Conservation (phyloP, 2,113 vertebrate genomes). For the Antechinus flavipes region DNA sequence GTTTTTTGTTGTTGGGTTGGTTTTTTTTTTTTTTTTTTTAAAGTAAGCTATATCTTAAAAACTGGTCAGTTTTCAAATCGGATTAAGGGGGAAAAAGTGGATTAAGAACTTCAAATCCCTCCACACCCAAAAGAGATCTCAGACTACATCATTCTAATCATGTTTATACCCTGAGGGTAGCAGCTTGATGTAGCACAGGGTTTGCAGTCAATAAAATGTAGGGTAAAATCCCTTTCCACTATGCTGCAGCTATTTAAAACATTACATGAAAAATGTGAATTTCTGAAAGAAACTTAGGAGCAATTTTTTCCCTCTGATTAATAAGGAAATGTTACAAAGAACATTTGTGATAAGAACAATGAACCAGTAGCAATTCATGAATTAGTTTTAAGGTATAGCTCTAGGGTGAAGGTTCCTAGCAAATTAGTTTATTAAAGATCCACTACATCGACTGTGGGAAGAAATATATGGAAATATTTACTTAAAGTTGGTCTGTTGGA, state of each 20-base stretch:
- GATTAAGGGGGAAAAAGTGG: slow-evolving; percentile 30
- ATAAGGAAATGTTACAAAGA: slow-evolving; percentile 29
- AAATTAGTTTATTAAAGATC: not conserved
- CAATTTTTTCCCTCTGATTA: slow-evolving; percentile 5
- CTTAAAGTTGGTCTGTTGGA: not conserved
- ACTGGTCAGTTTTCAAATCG: slow-evolving; percentile 39
- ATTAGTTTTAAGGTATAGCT: slow-evolving; percentile 19
- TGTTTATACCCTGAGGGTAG: slow-evolving; percentile 13
- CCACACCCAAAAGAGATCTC: slow-evolving; percentile 58
- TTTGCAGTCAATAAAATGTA: not conserved
- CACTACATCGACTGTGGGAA: not conserved
- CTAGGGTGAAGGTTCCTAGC: not conserved
- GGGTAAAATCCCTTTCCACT: not conserved
- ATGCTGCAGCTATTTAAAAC: not conserved
- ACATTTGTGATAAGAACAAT: not conserved
- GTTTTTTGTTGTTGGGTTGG: too few species aligned
- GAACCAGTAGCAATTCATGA: not conserved
- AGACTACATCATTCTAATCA: slow-evolving; percentile 42
- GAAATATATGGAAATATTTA: not conserved
- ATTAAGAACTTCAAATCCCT: slow-evolving; percentile 58
- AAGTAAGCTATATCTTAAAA: slow-evolving; percentile 53
- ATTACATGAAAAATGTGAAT: slow-evolving; percentile 7
- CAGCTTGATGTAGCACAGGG: not conserved
- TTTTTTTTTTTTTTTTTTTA: not conserved
- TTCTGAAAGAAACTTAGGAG: slow-evolving; percentile 1